phyloP scores from a whole-genome alignment of 2,113 vertebrate genomes.

The Salvelinus namaycush region DNA sequence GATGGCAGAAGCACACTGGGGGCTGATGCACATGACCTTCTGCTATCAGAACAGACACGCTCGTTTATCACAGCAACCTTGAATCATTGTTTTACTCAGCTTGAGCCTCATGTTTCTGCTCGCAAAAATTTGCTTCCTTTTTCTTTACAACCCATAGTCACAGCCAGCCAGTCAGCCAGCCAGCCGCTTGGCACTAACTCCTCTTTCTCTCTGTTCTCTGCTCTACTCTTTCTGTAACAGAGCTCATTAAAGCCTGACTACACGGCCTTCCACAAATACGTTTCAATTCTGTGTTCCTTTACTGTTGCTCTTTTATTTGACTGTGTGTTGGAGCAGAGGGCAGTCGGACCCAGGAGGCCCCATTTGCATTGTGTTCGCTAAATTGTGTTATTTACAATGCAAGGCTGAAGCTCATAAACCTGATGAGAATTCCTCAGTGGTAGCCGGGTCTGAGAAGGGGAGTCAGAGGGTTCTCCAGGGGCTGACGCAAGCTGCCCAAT shows the following conservation, averaged over 20 bases:
- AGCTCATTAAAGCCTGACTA: conserved; percentile 27
- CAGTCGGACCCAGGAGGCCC: conserved; percentile 34
- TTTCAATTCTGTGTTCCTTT: conserved; percentile 17
- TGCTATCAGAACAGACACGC: conserved; percentile 67
- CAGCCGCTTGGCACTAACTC: too few relatives aligned
- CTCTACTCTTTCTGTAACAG: conserved; percentile 28
- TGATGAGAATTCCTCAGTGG: conserved; percentile 46
- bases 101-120: conserved; percentile 59
- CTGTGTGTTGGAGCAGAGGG: conserved; percentile 32
- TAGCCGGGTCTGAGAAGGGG: conserved; percentile 22
- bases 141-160: neutral
- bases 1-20: conserved; percentile 67
- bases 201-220: too few relatives aligned
- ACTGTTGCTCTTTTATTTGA: conserved; percentile 36
- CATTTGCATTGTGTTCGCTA: conserved; percentile 49
- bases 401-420: conserved; percentile 58
- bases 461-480: conserved; percentile 38
- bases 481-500: conserved; percentile 38
- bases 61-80: conserved; percentile 73
- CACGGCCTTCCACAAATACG: conserved; percentile 26
- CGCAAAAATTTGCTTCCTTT: conserved; percentile 51
- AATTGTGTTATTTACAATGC: conserved; percentile 64
- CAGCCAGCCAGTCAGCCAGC: neutral
- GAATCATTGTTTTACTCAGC: conserved; percentile 72
- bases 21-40: conserved; percentile 70